Evolutionary conservation across 2,888 invertebrate species (phyloP).

Genomic region (Trichacis sp.): DNA sequence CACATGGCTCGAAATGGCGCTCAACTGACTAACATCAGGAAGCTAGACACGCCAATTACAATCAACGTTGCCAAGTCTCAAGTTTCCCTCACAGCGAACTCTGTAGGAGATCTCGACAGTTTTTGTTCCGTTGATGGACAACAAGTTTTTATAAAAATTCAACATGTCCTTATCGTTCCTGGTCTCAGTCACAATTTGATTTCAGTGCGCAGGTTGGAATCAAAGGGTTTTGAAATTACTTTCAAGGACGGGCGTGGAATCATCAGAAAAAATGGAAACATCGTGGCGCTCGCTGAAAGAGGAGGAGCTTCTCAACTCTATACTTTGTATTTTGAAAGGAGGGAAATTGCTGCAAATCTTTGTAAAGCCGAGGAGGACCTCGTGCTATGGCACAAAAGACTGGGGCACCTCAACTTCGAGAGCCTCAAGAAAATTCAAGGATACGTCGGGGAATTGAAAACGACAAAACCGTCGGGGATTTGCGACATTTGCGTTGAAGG

Average conservation of each 20-base stretch:
- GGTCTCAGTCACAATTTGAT: conserved; percentile 37
- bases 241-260: conserved; percentile 44
- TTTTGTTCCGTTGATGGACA: conserved; percentile 5
- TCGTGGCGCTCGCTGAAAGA: conserved; percentile 6
- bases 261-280: conserved; percentile 32
- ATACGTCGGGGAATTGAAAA: background rate
- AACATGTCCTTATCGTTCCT: conserved; percentile 30
- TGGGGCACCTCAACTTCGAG: background rate
- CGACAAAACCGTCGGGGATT: background rate
- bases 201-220: conserved; percentile 44
- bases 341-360: no score
- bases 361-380: no score
- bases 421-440: background rate
- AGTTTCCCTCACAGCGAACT: conserved; percentile 2
- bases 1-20: conserved; percentile 1
- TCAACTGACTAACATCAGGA: conserved; percentile 24
- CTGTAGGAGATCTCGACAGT: conserved; percentile 2
- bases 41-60: conserved; percentile 29
- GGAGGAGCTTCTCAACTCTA: conserved; percentile 14
- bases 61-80: conserved; percentile 42
- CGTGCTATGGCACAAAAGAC: background rate
- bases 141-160: background rate
- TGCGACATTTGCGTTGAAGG: conserved; percentile 35
- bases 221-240: conserved; percentile 38
- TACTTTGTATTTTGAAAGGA: conserved; percentile 4